Percentiles rank a stretch among this genome's conserved stretches.
These are phyloP conservation scores for Drosophila pseudoobscura DNA, from an alignment of 1,140 invertebrate genomes.

Conservation along the genomic window DNA sequence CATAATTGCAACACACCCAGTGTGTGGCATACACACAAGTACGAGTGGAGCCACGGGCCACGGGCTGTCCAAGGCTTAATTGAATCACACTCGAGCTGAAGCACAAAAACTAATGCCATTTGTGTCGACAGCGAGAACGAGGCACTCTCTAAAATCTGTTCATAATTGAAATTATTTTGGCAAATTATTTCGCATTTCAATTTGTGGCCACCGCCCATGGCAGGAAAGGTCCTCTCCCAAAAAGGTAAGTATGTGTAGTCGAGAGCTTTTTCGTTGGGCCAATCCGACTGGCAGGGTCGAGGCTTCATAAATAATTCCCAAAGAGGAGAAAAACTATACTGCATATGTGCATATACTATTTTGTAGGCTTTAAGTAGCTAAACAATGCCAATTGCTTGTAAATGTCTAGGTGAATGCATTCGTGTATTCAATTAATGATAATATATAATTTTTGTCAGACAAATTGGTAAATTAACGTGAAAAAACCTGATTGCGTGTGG, in stretches of 20 bases:
- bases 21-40: not conserved
- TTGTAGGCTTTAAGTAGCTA: constrained; percentile 28
- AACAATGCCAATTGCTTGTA: constrained; percentile 46
- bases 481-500: constrained; percentile 45
- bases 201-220: constrained; percentile 11
- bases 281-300: too few species aligned
- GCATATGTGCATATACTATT: not conserved
- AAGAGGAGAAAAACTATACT: too few species aligned
- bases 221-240: too few species aligned
- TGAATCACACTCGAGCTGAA: constrained; percentile 69
- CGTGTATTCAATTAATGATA: constrained; percentile 47
- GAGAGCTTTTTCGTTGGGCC: not conserved
- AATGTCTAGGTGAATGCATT: constrained; percentile 31
- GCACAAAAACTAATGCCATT: constrained; percentile 49
- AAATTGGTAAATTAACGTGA: constrained; percentile 56
- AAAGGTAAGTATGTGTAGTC: constrained; percentile 30
- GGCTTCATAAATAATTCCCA: not conserved
- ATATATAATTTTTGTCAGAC: constrained; percentile 50
- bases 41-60: not conserved
- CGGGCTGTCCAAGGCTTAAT: constrained; percentile 48
- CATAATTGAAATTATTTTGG: constrained; percentile 71
- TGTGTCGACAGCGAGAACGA: constrained; percentile 28
- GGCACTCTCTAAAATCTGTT: constrained; percentile 44
- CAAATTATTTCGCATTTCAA: constrained; percentile 59
- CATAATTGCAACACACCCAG: constrained; percentile 9